Conservation (phyloP, 2,888 invertebrate genomes). For the Cenopis cana region DNA sequence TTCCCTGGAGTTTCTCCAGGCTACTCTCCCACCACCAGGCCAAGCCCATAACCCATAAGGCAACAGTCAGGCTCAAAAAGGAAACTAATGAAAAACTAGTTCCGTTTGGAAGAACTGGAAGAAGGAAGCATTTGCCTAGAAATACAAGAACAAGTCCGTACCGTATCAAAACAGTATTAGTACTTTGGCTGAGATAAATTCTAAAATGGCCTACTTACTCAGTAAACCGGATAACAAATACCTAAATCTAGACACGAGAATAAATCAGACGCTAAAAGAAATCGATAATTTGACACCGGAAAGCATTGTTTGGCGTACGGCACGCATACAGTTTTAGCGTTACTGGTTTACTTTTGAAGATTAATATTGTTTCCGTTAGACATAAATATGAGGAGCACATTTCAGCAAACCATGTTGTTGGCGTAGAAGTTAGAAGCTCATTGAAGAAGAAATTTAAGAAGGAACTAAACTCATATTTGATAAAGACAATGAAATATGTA, state of each 20-base stretch:
- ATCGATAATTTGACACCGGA: conserved; percentile 38
- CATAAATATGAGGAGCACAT: conserved; percentile 1
- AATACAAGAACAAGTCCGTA: conserved; percentile 2
- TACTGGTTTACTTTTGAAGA: conserved; percentile 35
- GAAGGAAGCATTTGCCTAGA: neutral
- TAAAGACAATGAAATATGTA: no score
- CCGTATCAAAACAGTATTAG: neutral
- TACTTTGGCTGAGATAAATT: neutral
- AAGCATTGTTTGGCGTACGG: conserved; percentile 26
- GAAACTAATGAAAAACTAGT: neutral
- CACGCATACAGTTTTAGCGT: conserved; percentile 21
- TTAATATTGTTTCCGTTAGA: conserved; percentile 6
- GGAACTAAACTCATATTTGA: no score
- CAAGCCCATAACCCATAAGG: neutral
- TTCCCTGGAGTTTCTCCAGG: no score
- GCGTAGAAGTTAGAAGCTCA: no score
- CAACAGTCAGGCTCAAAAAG: neutral
- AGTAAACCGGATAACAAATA: conserved; percentile 11
- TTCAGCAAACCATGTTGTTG: no score
- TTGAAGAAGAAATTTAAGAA: no score
- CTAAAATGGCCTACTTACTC: neutral
- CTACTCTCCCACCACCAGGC: no score
- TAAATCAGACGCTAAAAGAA: conserved; percentile 22
- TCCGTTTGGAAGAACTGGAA: neutral
- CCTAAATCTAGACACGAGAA: conserved; percentile 29